Base-by-base conservation (phyloP, 2,797 vertebrate genomes). In the Sciurus carolinensis region DNA sequence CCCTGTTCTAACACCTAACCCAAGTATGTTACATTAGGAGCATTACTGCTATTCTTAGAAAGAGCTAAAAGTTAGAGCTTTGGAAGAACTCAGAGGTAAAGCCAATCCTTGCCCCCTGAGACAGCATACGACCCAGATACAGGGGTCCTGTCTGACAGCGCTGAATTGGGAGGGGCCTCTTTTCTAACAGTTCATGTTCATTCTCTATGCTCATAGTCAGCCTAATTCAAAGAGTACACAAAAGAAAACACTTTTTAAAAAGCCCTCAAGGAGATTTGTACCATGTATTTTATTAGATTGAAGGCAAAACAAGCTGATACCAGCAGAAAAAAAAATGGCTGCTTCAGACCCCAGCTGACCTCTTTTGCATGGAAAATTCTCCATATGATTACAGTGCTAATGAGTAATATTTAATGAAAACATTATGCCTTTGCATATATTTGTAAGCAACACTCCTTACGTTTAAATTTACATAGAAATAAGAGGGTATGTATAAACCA, bases 271-370 rank as follows among this genome's bases (percentile, higher is more conserved):
- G 97, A 98, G 91, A 96, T 97, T 86, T 94, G 89, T 97, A 95
- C 96, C 93, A 62, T 80, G 96, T 98, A 3, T 97, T 97, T 98
- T 97, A 97, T 98, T 98, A 98, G 97, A 98, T 86, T 97, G 97
- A 98, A 97, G 96, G 97, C 4, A 62, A 97, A 98, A 98, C 97
- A 98, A 97, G 96, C 97, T 98, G 97, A 98, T 98, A 98, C 72
- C 81, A 98, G 97, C 97, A 97, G 96, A 44, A 93, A 26, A 92
- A 97, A 98, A 97, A 96, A 97, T 80, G 96, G 90, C 91, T 95
- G 93, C 90, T 94, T 96, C 97, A 96, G 97, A 97, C 80, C 96
- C 69, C 96, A 91, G 93, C 93, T 98, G 98, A 98, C 97, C 97
- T 98, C 98, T 97, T 96, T 97, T 96, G 95, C 92, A 93, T 95